Base-by-base conservation (phyloP, 1,140 invertebrate genomes). In the Homalodisca vitripennis region DNA sequence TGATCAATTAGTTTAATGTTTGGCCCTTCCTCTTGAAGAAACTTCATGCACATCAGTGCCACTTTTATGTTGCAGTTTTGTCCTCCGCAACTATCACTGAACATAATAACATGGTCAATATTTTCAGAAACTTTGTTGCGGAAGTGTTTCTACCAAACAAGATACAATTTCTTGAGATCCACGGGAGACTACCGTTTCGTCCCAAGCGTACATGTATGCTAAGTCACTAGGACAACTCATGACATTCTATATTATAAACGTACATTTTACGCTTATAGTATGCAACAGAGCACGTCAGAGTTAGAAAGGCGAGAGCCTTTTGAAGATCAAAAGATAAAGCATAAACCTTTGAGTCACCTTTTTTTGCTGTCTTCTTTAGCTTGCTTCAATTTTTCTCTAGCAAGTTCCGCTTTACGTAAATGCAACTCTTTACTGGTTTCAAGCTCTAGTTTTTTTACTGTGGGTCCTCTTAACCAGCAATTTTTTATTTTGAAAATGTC, bases 251-350 rank as follows among this genome's bases (percentile, higher is more conserved):
- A 70, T 74, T 74, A 66, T 72, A 71, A 71, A 73, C 70, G 60
- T 75, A 73, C 69, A 74, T 67, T 65, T 75, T 75, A 63, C 71
- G 73, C 67, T 75, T 75, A 72, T 74, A 75, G n/a, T n/a, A n/a
- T n/a, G n/a, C n/a, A n/a, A n/a, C n/a, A n/a, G n/a, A n/a, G n/a
- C n/a, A n/a, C n/a, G n/a, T n/a, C n/a, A n/a, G n/a, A n/a, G n/a
- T n/a, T n/a, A n/a, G n/a, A n/a, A n/a, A n/a, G n/a, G n/a, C n/a
- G n/a, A n/a, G n/a, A n/a, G n/a, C n/a, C n/a, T n/a, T n/a, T n/a
- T n/a, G n/a, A n/a, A n/a, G n/a, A n/a, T n/a, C n/a, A n/a, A n/a
- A n/a, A n/a, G n/a, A n/a, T n/a, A n/a, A n/a, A n/a, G n/a, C n/a
- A n/a, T 70, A 71, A 13, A 62, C 10, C 3, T 30, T 27, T 27